These are phyloP conservation scores for Blennius ocellaris DNA, from an alignment of 2,113 vertebrate species.

Conservation along the genomic window DNA sequence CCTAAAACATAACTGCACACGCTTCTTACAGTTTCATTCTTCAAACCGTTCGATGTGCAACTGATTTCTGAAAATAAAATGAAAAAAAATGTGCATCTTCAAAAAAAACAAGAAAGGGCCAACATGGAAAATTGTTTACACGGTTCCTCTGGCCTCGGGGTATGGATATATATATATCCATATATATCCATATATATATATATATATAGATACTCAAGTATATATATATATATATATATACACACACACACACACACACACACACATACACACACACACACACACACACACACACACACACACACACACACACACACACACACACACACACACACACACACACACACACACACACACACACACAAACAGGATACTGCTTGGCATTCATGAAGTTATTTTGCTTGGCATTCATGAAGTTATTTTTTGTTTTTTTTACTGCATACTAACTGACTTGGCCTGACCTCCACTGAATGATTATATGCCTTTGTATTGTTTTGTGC, in stretches of 20 bases:
- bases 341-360: too few species aligned
- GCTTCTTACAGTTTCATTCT: slow-evolving; percentile 61
- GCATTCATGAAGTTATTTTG: slow-evolving; percentile 24
- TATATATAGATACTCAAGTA: too few species aligned
- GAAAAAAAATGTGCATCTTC: slow-evolving; percentile 31
- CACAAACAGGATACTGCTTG: slow-evolving; percentile 38
- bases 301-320: too few species aligned
- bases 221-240: too few species aligned
- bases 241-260: too few species aligned
- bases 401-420: slow-evolving; percentile 33
- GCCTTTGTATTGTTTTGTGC: not conserved
- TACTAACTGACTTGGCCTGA: too few species aligned
- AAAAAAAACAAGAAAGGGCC: slow-evolving; percentile 48
- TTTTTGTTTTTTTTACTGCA: slow-evolving; percentile 25
- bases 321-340: too few species aligned
- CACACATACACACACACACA: too few species aligned
- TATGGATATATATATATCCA: not conserved
- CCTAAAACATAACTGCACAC: slow-evolving; percentile 63
- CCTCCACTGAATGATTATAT: too few species aligned
- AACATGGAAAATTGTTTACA: slow-evolving; percentile 41
- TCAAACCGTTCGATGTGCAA: slow-evolving; percentile 51
- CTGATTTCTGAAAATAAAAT: slow-evolving; percentile 22
- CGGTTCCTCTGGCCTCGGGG: slow-evolving; percentile 33
- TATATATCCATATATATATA: too few species aligned
- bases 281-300: too few species aligned